Percentiles rank a stretch among this genome's conserved stretches.
Conservation (phyloP, 2,797 vertebrate species). For the Sebastes minor region DNA sequence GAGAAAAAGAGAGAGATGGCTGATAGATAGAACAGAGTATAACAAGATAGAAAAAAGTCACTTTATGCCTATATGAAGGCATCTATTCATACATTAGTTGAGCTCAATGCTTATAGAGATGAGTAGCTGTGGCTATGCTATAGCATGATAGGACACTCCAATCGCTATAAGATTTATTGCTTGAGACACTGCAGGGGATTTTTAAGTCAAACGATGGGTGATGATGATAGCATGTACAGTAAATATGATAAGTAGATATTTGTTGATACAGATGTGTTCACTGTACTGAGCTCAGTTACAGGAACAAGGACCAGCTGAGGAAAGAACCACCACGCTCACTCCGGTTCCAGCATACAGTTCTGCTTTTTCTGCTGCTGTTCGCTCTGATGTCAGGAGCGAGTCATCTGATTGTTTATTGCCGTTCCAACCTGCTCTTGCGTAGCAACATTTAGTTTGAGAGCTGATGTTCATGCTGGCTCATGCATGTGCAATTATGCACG, state of each 20-base stretch:
- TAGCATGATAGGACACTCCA: not conserved
- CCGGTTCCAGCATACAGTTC: conserved; percentile 56
- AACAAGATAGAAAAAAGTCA: not conserved
- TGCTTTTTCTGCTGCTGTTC: conserved; percentile 78
- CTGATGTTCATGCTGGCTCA: not conserved
- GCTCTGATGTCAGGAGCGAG: conserved; percentile 36
- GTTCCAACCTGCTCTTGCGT: conserved; percentile 14
- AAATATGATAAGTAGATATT: conserved; percentile 9
- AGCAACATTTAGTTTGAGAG: not conserved
- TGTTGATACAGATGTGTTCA: conserved; percentile 16
- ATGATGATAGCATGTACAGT: conserved; percentile 16
- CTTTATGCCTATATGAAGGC: not conserved
- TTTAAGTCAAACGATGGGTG: not conserved
- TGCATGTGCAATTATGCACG: not conserved
- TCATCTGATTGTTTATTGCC: conserved; percentile 49
- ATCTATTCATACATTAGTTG: not conserved
- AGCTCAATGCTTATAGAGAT: not conserved
- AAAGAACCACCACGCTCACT: conserved; percentile 44
- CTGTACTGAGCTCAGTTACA: conserved; percentile 68
- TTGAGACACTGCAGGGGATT: not conserved
- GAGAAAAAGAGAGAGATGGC: conserved; percentile 65
- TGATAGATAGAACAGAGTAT: conserved; percentile 21
- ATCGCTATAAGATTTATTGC: not conserved
- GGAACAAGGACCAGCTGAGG: conserved; percentile 65
- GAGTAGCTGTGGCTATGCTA: not conserved